Evolutionary conservation across 2,797 vertebrate species (phyloP), one percentile per base, ranked within the genome.

Genomic region (Sebastolobus altivelis): DNA sequence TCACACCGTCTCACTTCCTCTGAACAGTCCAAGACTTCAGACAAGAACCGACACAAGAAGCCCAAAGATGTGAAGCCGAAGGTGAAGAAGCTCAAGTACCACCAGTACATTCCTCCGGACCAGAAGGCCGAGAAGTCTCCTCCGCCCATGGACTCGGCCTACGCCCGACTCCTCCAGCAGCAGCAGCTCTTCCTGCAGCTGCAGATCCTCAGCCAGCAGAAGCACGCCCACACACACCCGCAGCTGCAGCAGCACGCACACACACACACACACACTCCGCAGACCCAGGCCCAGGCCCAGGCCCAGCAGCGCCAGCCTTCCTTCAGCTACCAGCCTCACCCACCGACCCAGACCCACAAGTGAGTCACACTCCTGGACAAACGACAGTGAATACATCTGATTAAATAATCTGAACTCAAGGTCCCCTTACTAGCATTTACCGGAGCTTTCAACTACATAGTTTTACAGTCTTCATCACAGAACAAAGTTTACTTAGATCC

Each of bases 61-160:
- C 97, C 98, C 88, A 99, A 99, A 93, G 99, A 99, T 88, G 96
- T 97, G 89, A 99, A 99, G 91, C 98, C 98, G 0, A 99, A 99
- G 88, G 98, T 99, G 90, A 99, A 98, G 94, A 99, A 99, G 91
- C 97, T 99, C 38, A 99, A 99, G 85, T 99, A 99, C 84, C 98
- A 99, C 89, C 98, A 99, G 94, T 99, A 99, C 93, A 99, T 99
- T 88, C 98, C 98, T 27, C 98, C 98, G 0, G 98, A 99, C 93
- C 98, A 99, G 95, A 99, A 99, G 90, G 97, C 97, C 0, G 99
- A 99, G 94, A 98, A 97, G 90, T 98, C 98, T 3, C 98, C 98
- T 37, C 98, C 99, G 0, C 98, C 98, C 83, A 99, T 99, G 99
- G 98, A 99, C 92, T 98, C 98, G 0, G 98, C 99, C n/a, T 99